Base-by-base conservation (phyloP, 2,797 vertebrate species). In the Aotus griseimembra region DNA sequence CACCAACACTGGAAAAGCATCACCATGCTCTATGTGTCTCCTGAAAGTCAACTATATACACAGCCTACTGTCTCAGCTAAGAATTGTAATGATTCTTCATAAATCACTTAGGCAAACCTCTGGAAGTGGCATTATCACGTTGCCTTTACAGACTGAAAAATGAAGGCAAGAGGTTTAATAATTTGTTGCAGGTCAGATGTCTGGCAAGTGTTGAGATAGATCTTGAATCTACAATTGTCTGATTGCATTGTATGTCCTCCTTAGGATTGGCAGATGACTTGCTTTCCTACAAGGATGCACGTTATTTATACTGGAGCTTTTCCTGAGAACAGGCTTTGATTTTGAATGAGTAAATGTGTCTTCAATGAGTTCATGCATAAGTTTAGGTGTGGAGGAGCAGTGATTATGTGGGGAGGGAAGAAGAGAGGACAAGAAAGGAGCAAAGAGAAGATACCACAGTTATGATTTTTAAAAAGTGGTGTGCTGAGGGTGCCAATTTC, bases 81-180 rank as follows among this genome's bases (percentile, higher is more conserved):
- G 10, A 0, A 0, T 7, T 1, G 0, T 28, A 5, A 2, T 14
- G 7, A 1, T 3, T 83, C 13, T 82, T 46, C 41, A 0, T 17
- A 0, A 2, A 75, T 50, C 1, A 3, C 22, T 33, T 2, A 19
- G 70, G 30, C 13, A 33, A 10, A 7, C 10, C 13, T 57, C 30
- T 30, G 30, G 22, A 15, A 10, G 0, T 5, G 20, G 15, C 8
- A 1, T 10, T 2, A 36, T 24, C 22, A 20, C 0, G 0, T 9
- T 44, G 15, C n/a, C 22, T 36, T 61, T 44, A 30, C 8, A 76
- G 57, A 13, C 19, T 1, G 13, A 19, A 30, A 33, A 4, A 20
- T 4, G 22, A 26, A 70, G 79, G 48, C 26, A 50, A 48, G 22
- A 41, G 12, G 5, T 12, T 19, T 12, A 28, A 8, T 1, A n/a